Conservation (phyloP, 2,888 invertebrate genomes). For the Hyppa rectilinea region DNA sequence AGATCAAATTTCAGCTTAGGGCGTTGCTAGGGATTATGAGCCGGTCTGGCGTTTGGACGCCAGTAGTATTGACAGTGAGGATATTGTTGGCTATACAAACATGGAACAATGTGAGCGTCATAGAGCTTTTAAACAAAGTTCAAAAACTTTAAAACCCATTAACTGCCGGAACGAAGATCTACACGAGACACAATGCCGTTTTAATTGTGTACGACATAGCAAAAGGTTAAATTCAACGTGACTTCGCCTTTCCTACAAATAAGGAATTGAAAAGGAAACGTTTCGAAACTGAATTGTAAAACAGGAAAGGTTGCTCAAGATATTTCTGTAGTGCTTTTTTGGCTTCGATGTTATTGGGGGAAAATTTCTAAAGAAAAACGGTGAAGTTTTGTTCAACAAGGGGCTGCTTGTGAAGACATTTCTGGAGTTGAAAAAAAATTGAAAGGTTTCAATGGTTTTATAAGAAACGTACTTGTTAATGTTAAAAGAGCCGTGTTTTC, state of each 20-base stretch:
- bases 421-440: neutral
- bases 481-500: neutral
- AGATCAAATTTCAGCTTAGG: slow-evolving; percentile 6
- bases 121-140: neutral
- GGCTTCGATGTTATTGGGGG: neutral
- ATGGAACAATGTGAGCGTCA: neutral
- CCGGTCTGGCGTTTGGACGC: neutral
- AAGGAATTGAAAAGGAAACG: neutral
- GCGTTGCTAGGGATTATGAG: slow-evolving; percentile 2
- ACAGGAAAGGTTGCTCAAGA: slow-evolving; percentile 3
- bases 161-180: no score
- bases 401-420: neutral
- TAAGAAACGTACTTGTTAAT: neutral
- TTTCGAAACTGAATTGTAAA: slow-evolving; percentile 12
- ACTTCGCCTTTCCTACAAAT: neutral
- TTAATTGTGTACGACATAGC: no score
- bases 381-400: neutral
- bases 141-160: neutral
- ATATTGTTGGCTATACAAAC: neutral
- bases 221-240: slow-evolving; percentile 15
- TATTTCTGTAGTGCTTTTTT: slow-evolving; percentile 8
- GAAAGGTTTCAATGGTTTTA: neutral
- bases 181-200: no score
- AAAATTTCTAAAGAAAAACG: neutral
- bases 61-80: neutral